Evolutionary conservation across 2,888 invertebrate genomes (phyloP).

Genomic region (Apantesis nais): DNA sequence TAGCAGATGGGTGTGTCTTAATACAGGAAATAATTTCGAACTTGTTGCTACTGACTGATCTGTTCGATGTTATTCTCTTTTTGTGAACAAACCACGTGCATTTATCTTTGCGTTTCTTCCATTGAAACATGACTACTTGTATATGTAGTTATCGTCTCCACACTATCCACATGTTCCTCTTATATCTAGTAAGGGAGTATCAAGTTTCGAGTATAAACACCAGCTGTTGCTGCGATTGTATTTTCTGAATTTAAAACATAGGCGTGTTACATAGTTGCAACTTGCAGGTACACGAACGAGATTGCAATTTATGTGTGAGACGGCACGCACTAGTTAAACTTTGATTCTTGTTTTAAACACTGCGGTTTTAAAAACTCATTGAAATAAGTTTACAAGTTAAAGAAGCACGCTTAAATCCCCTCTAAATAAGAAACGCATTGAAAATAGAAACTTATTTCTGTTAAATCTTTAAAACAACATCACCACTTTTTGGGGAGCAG

Average conservation of each 20-base stretch:
- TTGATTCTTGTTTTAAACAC: constrained; percentile 18
- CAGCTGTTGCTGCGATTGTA: constrained; percentile 49
- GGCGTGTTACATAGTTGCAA: constrained; percentile 36
- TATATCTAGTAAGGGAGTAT: constrained; percentile 48
- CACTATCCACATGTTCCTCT: constrained; percentile 46
- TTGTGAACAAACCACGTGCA: constrained; percentile 61
- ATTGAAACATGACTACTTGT: constrained; percentile 63
- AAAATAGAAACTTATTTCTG: constrained; percentile 40
- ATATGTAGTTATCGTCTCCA: constrained; percentile 61
- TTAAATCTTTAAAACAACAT: constrained; percentile 40
- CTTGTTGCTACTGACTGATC: constrained; percentile 73
- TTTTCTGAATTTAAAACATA: constrained; percentile 47
- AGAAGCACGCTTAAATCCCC: not conserved
- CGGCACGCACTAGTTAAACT: constrained; percentile 26
- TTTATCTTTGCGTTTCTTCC: constrained; percentile 57
- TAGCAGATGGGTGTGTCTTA: constrained; percentile 76
- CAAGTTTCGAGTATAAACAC: constrained; percentile 55
- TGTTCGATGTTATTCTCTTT: constrained; percentile 54
- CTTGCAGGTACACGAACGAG: constrained; percentile 29
- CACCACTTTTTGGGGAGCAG: constrained; percentile 40
- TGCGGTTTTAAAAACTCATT: constrained; percentile 13
- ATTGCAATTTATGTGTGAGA: constrained; percentile 37
- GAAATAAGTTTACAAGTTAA: constrained; percentile 5
- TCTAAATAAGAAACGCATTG: constrained; percentile 6
- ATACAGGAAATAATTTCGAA: constrained; percentile 79